Conservation (phyloP, 1,140 invertebrate genomes). For the Plectrocnemia conspersa region DNA sequence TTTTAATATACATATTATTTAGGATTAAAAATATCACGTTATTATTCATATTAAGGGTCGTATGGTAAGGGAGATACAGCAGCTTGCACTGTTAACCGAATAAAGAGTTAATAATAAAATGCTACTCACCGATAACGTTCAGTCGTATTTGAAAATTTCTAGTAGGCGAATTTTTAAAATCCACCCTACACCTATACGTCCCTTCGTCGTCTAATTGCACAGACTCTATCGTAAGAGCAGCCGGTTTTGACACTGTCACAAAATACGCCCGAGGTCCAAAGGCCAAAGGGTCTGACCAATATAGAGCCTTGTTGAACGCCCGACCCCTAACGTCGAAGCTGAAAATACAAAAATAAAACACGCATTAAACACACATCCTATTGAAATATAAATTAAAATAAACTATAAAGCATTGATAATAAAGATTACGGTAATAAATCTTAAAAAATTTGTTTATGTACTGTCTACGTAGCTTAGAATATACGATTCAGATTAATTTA, state of each 20-base stretch:
- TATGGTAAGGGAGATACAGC: too few relatives aligned
- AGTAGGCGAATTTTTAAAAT: conserved; percentile 85
- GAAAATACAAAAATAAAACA: conserved; percentile 44
- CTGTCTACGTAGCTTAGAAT: not conserved
- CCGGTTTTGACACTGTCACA: conserved; percentile 66
- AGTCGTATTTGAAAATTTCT: conserved; percentile 85
- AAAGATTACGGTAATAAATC: conserved; percentile 5
- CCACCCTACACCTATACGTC: conserved; percentile 80
- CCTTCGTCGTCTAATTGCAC: conserved; percentile 80
- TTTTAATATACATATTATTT: too few relatives aligned
- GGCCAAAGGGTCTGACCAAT: conserved; percentile 71
- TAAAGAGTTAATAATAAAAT: not conserved
- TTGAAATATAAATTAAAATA: conserved; percentile 5
- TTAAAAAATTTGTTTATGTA: not conserved
- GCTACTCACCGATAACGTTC: conserved; percentile 80
- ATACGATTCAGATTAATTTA: not conserved
- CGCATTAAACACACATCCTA: too few relatives aligned
- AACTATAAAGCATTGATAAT: not conserved
- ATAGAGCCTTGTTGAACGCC: conserved; percentile 68
- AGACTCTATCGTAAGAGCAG: conserved; percentile 72
- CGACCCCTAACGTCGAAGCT: conserved; percentile 78
- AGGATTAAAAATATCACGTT: too few relatives aligned
- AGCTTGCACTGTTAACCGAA: not conserved
- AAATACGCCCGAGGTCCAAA: conserved; percentile 78
- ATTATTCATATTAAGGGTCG: too few relatives aligned